Percentiles rank a stretch among this genome's conserved stretches.
These are phyloP conservation scores for Nasonia vitripennis DNA, from an alignment of 1,140 invertebrate genomes.

Conservation along the genomic window DNA sequence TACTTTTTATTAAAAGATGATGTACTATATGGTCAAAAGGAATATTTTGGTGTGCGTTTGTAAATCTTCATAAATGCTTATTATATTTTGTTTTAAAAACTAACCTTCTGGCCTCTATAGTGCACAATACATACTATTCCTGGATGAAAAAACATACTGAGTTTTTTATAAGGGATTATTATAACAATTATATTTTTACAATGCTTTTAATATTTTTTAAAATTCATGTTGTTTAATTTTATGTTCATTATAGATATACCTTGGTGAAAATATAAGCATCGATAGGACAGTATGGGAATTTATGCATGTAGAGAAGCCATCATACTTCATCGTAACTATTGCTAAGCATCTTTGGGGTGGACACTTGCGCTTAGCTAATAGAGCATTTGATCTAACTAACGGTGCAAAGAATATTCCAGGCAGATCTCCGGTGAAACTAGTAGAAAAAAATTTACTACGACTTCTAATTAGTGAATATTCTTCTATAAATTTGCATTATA, in stretches of 20 bases:
- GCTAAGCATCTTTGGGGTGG: conserved; percentile 5
- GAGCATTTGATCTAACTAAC: background rate
- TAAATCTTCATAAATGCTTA: no score
- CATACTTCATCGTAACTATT: background rate
- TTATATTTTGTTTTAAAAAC: background rate
- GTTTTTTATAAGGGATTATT: no score
- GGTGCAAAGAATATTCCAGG: background rate
- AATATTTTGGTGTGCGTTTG: no score
- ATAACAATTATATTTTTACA: no score
- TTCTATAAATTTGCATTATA: no score
- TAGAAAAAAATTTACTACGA: background rate
- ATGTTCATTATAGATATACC: background rate
- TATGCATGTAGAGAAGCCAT: background rate
- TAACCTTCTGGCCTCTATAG: no score
- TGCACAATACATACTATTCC: no score
- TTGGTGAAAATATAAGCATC: background rate
- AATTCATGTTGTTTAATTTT: no score
- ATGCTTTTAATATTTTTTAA: no score
- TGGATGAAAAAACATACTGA: no score
- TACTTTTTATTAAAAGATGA: background rate
- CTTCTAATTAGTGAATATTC: background rate
- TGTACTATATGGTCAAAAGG: no score
- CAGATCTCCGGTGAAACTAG: background rate
- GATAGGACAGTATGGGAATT: background rate
- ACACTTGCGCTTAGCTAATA: background rate